These are phyloP conservation scores for Cosmia trapezina DNA, from an alignment of 2,888 invertebrate genomes.

Conservation along the genomic window DNA sequence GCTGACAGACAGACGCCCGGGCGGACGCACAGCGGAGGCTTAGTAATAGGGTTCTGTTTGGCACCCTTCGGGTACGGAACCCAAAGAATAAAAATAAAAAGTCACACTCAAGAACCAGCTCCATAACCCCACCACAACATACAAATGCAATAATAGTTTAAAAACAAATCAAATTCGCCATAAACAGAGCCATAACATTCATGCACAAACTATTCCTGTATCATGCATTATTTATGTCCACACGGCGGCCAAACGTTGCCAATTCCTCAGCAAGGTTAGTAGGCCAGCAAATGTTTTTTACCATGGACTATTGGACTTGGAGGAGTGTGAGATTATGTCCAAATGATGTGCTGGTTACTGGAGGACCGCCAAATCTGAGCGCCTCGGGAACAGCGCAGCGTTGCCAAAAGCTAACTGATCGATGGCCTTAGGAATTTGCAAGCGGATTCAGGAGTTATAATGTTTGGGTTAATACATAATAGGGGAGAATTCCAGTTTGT, in stretches of 20 bases:
- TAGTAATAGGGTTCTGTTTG: no score
- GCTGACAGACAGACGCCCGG: no score
- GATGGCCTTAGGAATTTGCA: conserved; percentile 76
- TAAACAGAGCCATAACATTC: conserved; percentile 46
- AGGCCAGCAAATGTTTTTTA: conserved; percentile 70
- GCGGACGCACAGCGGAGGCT: no score
- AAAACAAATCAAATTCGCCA: conserved; percentile 50
- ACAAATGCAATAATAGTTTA: conserved; percentile 37
- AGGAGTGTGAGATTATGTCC: conserved; percentile 74
- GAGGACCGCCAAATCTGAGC: conserved; percentile 74
- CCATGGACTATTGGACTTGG: conserved; percentile 71
- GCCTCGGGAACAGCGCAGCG: conserved; percentile 71
- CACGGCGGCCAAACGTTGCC: conserved; percentile 41
- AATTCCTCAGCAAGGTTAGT: conserved; percentile 62
- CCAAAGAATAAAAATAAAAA: no score
- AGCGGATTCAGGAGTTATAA: conserved; percentile 66
- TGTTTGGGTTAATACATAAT: conserved; percentile 49
- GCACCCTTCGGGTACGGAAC: no score
- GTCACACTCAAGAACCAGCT: neutral
- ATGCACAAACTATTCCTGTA: conserved; percentile 38
- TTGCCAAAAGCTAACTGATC: conserved; percentile 79
- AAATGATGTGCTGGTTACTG: conserved; percentile 74
- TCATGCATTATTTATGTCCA: conserved; percentile 54
- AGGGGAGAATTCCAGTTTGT: conserved; percentile 31
- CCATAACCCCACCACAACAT: conserved; percentile 4